Base-by-base conservation (phyloP, 2,797 vertebrate species). In the Geotrypetes seraphini region DNA sequence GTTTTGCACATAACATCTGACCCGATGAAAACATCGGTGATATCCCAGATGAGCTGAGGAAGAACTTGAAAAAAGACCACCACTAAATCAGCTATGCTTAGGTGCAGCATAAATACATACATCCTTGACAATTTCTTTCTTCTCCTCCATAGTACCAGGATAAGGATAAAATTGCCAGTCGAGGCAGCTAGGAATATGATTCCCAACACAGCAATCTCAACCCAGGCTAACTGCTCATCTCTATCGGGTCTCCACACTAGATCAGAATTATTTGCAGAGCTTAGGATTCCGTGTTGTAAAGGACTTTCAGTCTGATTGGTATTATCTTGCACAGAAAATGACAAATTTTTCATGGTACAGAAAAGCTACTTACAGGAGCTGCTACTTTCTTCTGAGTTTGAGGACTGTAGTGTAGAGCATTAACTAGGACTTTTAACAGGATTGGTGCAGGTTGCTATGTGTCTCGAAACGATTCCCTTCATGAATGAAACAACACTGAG, bases 61-160 rank as follows among this genome's bases (percentile, higher is more conserved):
- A 80, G 61, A 30, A 75, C 60, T 51, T 69, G 56, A 43, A 71
- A 81, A 65, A 69, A 63, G 28, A 68, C 71, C 50, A 70, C 70
- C 28, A 74, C 61, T 53, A 75, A 43, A 20, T 79, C 68, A 41
- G 59, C 65, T 1, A 70, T 49, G 43, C 63, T 67, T 42, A 78
- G 59, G 43, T 79, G 76, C 57, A 77, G 70, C 60, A 77, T 66
- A 33, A 71, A 76, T 17, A 68, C 62, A 33, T 70, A 67, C 60
- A 65, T 73, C 34, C 66, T 58, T 40, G 62, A 66, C 6, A 75
- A 50, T 34, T 68, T 66, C 43, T 39, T 70, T 50, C 63, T 71
- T 59, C 59, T 73, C 39, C 49, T 60, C 60, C 62, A 70, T 20
- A 57, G 54, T 33, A 61, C 36, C 27, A 69, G 37, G 40, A 76